A percentile compares a stretch with the other conserved stretches of the same genome.
phyloP scores from a whole-genome alignment of 2,797 vertebrate genomes.

The Tachyglossus aculeatus region DNA sequence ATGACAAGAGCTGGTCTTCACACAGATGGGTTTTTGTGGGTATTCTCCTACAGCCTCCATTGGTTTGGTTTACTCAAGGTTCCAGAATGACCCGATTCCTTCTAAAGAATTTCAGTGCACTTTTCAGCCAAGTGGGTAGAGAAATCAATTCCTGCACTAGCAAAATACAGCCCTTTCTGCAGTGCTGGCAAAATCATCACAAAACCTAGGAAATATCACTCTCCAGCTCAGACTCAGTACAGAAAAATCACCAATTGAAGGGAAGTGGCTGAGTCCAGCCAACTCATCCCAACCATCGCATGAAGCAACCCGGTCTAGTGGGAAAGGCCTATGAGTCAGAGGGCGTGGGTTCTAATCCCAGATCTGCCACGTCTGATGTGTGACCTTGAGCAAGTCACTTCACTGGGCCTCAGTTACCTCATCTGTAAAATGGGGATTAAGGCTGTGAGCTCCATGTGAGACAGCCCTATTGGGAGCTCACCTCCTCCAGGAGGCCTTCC shows the following conservation, averaged over 20 bases:
- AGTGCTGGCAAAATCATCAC: background rate
- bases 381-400: no score
- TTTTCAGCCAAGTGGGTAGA: background rate
- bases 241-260: background rate
- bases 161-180: background rate
- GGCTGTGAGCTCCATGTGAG: no score
- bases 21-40: background rate
- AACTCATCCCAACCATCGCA: background rate
- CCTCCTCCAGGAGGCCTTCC: no score
- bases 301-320: no score
- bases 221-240: background rate
- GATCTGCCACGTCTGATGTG: no score
- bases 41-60: background rate
- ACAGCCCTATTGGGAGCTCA: no score
- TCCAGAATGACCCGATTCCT: background rate
- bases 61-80: background rate
- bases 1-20: no score
- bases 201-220: background rate
- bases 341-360: no score
- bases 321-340: no score
- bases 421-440: no score
- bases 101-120: background rate
- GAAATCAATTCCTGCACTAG: background rate
- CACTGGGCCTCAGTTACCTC: no score
- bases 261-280: background rate